A percentile compares a stretch with the other conserved stretches of the same genome.
Conservation (phyloP, 2,797 vertebrate species). For the Hydrocynus forskahlii region DNA sequence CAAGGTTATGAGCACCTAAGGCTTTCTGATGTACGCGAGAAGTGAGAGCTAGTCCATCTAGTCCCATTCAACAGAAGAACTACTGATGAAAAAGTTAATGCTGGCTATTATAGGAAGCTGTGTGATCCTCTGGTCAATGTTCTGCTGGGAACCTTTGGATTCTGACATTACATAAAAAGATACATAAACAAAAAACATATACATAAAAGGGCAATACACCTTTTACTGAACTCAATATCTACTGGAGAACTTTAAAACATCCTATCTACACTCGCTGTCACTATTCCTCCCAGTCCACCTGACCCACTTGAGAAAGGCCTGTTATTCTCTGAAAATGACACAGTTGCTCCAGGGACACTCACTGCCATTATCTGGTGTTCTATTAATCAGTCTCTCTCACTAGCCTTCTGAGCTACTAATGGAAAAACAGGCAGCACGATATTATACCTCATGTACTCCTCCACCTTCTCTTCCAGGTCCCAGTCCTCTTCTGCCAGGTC, state of each 20-base stretch:
- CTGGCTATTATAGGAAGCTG: no score
- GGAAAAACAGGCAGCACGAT: conserved; percentile 25
- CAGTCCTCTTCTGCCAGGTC: conserved; percentile 84
- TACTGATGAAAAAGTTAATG: no score
- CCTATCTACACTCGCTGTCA: conserved; percentile 42
- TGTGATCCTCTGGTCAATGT: no score
- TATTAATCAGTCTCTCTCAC: conserved; percentile 67
- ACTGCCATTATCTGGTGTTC: conserved; percentile 71
- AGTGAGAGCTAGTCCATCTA: no score
- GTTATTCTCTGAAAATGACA: conserved; percentile 69
- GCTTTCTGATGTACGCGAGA: no score
- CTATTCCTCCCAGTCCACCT: conserved; percentile 67
- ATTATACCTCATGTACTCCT: conserved; percentile 85
- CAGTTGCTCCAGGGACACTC: conserved; percentile 63
- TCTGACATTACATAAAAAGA: no score
- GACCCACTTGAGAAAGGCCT: conserved; percentile 74
- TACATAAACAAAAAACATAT: not conserved
- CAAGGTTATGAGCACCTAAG: no score
- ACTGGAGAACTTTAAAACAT: conserved; percentile 11
- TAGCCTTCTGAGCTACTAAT: conserved; percentile 23
- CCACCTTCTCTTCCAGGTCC: conserved; percentile 86
- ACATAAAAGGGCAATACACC: not conserved
- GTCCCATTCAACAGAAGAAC: no score
- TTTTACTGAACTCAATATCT: not conserved
- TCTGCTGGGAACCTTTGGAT: no score